A percentile compares a stretch with the other conserved stretches of the same genome.
Conservation (phyloP, 92 coral and sea anemone genomes). For the Palythoa grandis region DNA sequence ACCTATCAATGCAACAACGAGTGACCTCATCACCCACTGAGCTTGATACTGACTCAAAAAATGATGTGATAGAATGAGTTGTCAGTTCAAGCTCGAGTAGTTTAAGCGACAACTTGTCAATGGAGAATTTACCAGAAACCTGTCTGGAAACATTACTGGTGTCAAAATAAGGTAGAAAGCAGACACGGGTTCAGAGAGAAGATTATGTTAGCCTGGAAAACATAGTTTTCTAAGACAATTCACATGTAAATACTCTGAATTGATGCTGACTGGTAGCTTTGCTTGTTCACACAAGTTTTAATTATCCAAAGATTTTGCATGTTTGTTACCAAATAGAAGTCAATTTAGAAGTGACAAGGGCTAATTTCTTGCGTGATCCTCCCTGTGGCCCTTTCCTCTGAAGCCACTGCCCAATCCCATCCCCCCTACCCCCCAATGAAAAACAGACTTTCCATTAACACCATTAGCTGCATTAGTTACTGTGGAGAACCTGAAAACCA, state of each 20-base stretch:
- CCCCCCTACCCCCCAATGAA: background rate
- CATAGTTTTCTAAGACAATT: background rate
- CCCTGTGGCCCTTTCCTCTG: background rate
- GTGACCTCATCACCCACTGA: background rate
- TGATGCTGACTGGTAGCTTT: slow-evolving; percentile 19
- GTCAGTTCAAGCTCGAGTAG: background rate
- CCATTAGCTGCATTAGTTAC: background rate
- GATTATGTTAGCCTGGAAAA: background rate
- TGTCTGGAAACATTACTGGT: slow-evolving; percentile 1
- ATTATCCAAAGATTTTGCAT: background rate
- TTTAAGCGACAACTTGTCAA: background rate
- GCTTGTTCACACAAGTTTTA: slow-evolving; percentile 11
- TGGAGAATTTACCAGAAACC: background rate
- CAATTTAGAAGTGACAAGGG: background rate
- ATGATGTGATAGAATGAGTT: background rate
- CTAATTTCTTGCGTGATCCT: background rate
- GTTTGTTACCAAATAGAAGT: background rate
- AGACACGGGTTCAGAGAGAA: background rate
- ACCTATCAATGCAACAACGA: background rate
- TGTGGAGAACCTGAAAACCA: background rate
- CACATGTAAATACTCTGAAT: background rate
- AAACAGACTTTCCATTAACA: background rate
- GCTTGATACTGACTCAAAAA: background rate
- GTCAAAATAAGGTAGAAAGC: background rate
- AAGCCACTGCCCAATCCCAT: background rate